phyloP scores from a whole-genome alignment of 2,888 invertebrate genomes.

The Phortica okadai region DNA sequence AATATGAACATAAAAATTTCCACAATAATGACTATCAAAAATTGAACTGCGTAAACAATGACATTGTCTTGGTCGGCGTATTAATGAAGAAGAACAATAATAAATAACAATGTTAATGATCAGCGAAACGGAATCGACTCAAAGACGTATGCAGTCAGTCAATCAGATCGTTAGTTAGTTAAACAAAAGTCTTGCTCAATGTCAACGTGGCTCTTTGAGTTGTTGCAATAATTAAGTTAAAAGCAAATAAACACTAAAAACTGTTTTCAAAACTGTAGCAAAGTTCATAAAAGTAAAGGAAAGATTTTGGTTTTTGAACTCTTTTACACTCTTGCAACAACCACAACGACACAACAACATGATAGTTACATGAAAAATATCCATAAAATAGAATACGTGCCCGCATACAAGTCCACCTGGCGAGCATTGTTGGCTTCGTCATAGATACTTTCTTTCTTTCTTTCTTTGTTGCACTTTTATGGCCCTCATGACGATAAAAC shows the following conservation, averaged over 20 bases:
- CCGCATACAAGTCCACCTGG: background rate
- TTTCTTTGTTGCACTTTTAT: background rate
- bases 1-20: background rate
- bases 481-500: background rate
- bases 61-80: background rate
- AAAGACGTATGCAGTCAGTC: background rate
- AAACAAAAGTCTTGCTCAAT: constrained; percentile 3
- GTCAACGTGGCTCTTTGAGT: constrained; percentile 6
- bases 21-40: background rate
- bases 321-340: background rate
- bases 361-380: no score
- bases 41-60: constrained; percentile 12
- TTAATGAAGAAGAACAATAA: background rate
- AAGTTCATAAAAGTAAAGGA: background rate
- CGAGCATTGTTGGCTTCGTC: background rate
- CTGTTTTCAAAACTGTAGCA: background rate
- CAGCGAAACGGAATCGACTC: background rate
- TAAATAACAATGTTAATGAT: background rate
- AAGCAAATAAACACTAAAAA: background rate
- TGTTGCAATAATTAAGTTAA: constrained; percentile 4
- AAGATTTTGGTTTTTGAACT: background rate
- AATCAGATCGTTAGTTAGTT: background rate
- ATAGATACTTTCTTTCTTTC: background rate
- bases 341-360: background rate
- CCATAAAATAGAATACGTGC: background rate